Evolutionary conservation across 2,113 vertebrate genomes (phyloP).

Genomic region (Ictalurus furcatus): DNA sequence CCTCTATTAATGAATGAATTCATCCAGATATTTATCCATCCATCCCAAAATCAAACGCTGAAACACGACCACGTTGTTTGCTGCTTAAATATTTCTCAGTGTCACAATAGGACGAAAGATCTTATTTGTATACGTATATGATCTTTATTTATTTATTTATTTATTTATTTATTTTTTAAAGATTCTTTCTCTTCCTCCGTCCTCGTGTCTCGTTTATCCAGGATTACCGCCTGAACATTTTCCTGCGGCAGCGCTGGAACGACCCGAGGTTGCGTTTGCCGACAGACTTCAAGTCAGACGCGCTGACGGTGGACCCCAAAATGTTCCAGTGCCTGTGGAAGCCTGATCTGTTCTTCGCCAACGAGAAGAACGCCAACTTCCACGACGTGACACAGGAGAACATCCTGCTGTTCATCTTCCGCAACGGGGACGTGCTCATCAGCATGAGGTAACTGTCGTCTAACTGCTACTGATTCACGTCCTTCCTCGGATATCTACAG

Average conservation of each 20-base stretch:
- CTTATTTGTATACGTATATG: background rate
- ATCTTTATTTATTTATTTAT: background rate
- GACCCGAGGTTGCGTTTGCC: conserved; percentile 91
- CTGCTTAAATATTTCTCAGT: background rate
- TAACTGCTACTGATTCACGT: background rate
- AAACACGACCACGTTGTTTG: background rate
- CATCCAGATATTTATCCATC: background rate
- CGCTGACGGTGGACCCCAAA: conserved; percentile 90
- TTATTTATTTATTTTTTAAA: background rate
- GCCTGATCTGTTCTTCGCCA: conserved; percentile 96
- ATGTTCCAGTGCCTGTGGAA: conserved; percentile 99
- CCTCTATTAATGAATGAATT: background rate
- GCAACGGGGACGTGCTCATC: conserved; percentile 91
- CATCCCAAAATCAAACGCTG: background rate
- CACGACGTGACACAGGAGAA: conserved; percentile 98
- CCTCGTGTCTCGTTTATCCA: conserved; percentile 54
- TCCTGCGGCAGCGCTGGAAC: conserved; percentile 95
- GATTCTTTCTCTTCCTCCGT: background rate
- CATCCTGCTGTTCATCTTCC: conserved; percentile 95
- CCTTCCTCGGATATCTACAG: background rate
- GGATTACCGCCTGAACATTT: conserved; percentile 97
- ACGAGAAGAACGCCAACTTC: conserved; percentile 97
- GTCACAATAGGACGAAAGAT: background rate
- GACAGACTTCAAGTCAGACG: conserved; percentile 88
- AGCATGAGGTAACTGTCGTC: conserved; percentile 87